Base-by-base conservation (phyloP, 2,113 vertebrate species). In the Brienomyrus brachyistius region DNA sequence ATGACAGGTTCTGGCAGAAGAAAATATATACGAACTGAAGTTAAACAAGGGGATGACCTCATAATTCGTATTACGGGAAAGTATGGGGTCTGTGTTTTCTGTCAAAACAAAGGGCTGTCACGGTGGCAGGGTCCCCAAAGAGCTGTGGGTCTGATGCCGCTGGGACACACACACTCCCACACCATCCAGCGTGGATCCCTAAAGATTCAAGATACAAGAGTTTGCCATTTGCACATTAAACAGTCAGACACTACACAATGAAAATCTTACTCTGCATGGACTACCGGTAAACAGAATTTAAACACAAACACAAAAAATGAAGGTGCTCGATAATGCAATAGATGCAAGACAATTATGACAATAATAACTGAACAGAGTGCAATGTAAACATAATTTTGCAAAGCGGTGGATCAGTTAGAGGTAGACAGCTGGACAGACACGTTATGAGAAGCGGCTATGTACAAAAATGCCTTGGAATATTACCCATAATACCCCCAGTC, bases 21-120 rank as follows among this genome's bases (percentile, higher is more conserved):
- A 86, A 31, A 84, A 52, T 52, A n/a, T 54, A 52, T 52, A n/a
- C 35, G 84, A 87, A 87, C 6, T 52, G 50, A 87, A 56, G 43
- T 52, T 56, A 87, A 87, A 87, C 50, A 35, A 35, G 50, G 27
- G 35, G 50, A 17, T 87, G 85, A 87, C 27, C 85, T 87, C 85
- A 87, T 56, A 43, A 56, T 87, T 87, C 31, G 35, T 21, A 87
- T 35, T 54, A 54, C 31, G n/a, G 50, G 23, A 52, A 87, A 56
- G 21, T 87, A 54, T 35, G 51, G 51, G 13, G 51, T 54, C 51
- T 19, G 45, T 56, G 85, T 87, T 87, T 87, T 52, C 9, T 56
- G 85, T 54, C 23, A 87, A 87, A 87, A 87, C 85, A 54, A 87
- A 56, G 31, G n/a, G 17, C n/a, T 54, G 43, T 54, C 27, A 8